These are phyloP conservation scores for Cheilosia vulpina DNA, from an alignment of 2,888 invertebrate species.

Conservation along the genomic window DNA sequence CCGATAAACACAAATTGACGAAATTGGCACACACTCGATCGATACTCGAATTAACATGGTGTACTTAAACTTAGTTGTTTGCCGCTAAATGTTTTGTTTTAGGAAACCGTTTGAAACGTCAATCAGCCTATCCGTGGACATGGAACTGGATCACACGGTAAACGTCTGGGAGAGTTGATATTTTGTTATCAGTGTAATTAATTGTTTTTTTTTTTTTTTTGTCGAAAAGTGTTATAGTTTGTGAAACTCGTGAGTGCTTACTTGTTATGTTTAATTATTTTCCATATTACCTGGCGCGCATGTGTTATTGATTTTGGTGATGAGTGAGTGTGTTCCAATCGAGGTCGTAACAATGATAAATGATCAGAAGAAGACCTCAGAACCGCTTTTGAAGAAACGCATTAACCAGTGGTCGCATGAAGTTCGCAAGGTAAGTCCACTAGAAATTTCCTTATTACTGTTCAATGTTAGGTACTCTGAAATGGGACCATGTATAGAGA, in stretches of 20 bases:
- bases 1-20: constrained; percentile 48
- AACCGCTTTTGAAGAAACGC: constrained; percentile 75
- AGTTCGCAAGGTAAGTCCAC: constrained; percentile 70
- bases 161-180: background rate
- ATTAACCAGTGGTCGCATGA: constrained; percentile 76
- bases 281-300: constrained; percentile 5
- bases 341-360: constrained; percentile 60
- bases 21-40: constrained; percentile 43
- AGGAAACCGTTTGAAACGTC: constrained; percentile 27
- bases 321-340: constrained; percentile 64
- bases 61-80: background rate
- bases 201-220: background rate
- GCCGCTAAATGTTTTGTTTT: constrained; percentile 39
- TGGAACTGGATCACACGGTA: background rate
- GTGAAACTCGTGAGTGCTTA: background rate
- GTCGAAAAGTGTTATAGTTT: background rate
- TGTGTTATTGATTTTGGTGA: constrained; percentile 54
- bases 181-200: constrained; percentile 2
- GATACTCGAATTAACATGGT: background rate
- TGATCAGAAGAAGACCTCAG: constrained; percentile 51
- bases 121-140: constrained; percentile 5
- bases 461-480: too few relatives aligned
- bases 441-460: background rate
- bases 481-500: too few relatives aligned
- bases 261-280: constrained; percentile 6